Conservation (phyloP, 2,113 vertebrate genomes). For the Chaetops frenatus region DNA sequence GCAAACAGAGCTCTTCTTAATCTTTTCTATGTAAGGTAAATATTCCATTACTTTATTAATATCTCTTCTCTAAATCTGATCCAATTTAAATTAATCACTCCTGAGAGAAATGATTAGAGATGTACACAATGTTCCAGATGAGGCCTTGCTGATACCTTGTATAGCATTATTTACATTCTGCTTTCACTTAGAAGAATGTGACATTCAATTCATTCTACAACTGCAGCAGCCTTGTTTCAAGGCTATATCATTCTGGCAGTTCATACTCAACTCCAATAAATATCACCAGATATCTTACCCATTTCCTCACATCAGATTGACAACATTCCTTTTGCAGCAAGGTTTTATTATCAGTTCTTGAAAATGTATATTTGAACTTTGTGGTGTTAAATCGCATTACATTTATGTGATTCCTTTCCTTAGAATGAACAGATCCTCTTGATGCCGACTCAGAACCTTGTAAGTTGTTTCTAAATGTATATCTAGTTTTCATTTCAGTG, state of each 20-base stretch:
- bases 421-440: not conserved
- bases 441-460: not conserved
- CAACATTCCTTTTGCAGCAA: not conserved
- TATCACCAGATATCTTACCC: not conserved
- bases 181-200: not conserved
- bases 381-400: not conserved
- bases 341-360: not conserved
- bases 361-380: not conserved
- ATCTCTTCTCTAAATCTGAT: not conserved
- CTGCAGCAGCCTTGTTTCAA: not conserved
- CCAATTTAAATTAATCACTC: slow-evolving; percentile 5
- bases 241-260: not conserved
- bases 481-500: not conserved
- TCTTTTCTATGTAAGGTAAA: slow-evolving; percentile 5
- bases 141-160: not conserved
- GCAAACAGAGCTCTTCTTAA: not conserved
- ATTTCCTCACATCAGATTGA: not conserved
- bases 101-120: not conserved
- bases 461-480: not conserved
- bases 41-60: not conserved
- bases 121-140: not conserved
- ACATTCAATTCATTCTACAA: not conserved
- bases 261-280: not conserved
- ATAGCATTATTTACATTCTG: not conserved
- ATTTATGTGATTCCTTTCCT: not conserved